phyloP scores from a whole-genome alignment of 2,888 invertebrate species.

The Agrochola litura region DNA sequence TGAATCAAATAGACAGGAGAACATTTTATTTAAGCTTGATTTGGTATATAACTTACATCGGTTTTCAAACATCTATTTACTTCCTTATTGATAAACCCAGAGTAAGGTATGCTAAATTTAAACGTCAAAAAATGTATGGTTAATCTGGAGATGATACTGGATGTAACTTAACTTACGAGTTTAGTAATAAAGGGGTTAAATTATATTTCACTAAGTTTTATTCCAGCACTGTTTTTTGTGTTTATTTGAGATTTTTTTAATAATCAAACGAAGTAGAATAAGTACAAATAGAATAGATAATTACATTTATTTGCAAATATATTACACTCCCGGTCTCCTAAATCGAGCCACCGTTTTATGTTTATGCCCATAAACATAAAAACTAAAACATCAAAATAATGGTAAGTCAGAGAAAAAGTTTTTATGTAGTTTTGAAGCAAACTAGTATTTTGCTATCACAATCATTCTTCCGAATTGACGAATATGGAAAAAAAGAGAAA shows the following conservation, averaged over 20 bases:
- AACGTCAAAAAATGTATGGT: neutral
- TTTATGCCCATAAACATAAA: neutral
- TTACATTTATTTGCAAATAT: neutral
- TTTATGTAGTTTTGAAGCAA: too few species aligned
- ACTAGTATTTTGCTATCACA: too few species aligned
- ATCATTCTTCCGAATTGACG: neutral
- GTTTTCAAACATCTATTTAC: neutral
- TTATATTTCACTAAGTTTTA: neutral
- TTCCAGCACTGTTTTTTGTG: neutral
- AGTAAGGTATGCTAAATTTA: neutral
- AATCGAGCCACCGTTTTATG: neutral
- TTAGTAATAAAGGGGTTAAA: neutral
- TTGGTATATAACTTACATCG: neutral
- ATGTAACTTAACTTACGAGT: neutral
- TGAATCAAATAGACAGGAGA: neutral
- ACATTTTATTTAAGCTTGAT: neutral
- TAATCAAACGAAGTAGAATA: neutral
- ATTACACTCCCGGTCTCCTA: neutral
- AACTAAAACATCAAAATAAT: neutral
- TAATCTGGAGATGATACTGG: neutral
- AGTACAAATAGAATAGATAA: neutral
- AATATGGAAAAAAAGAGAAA: neutral
- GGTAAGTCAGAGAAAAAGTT: too few species aligned
- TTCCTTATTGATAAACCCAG: neutral
- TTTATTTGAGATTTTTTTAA: neutral